Base-by-base conservation (phyloP, 35 echinoderm and acorn worm genomes). In the Chiridota heheva region DNA sequence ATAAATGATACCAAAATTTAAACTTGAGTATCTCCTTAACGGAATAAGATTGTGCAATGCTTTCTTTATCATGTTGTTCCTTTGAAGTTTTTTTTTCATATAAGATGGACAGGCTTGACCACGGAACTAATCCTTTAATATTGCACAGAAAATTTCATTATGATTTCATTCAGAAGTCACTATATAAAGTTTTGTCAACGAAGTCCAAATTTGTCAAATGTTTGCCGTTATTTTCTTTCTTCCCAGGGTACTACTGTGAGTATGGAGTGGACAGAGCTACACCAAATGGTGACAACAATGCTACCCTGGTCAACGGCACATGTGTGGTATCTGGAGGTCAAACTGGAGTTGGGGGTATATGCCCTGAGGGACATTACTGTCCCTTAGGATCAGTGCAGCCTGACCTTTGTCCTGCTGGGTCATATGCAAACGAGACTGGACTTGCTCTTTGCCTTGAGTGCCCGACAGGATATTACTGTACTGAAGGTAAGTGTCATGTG, bases 361-460 rank as follows among this genome's bases (percentile, higher is more conserved):
- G 94, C 69, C 94, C 94, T 6, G 84, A 84, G 40, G 94, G 94
- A 7, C 87, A 90, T 29, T 85, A 91, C 70, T 97, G 94, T 63
- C 88, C 89, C 24, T 31, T 46, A n/a, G 94, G 89, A n/a, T 84
- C 74, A 31, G 37, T 77, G 24, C 84, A 88, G 44, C 94, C 94
- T 0, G 62, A 63, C 16, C 47, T 69, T 0, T 91, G 88, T 63
- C 60, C 66, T 7, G 84, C 94, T 3, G 94, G 94, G 1, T 84
- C 84, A 40, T 97, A 81, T 59, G 88, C 79, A 22, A 97, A 97
- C 60, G 34, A 72, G 20, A 97, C 88, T 0, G 94, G 94, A 77
- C 81, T 97, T 20, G 64, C 56, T 5, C 20, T 36, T 16, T 97
- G 94, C 33, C 60, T 74, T 65, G 83, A 87, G 41, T 97, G 94